These are phyloP conservation scores for Acanthosepion esculentum DNA, from an alignment of 2,888 invertebrate species.

Conservation along the genomic window DNA sequence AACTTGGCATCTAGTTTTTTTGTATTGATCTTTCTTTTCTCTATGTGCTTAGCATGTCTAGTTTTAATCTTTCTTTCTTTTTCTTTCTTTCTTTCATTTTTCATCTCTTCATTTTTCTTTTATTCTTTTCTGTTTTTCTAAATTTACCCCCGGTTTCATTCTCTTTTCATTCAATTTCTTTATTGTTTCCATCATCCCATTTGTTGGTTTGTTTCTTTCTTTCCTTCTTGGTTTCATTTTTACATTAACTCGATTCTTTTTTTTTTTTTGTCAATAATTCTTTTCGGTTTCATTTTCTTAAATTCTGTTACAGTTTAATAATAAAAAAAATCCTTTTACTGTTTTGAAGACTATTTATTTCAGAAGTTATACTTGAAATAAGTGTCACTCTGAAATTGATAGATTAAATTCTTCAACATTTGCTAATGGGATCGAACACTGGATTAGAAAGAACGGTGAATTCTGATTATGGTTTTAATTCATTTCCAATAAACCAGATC, in stretches of 20 bases:
- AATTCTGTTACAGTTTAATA: no score
- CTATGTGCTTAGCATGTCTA: neutral
- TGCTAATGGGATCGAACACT: neutral
- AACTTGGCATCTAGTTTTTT: neutral
- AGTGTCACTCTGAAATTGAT: neutral
- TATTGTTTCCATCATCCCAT: neutral
- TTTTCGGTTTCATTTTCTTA: no score
- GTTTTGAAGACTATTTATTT: neutral
- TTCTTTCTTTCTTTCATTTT: neutral
- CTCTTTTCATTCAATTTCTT: neutral
- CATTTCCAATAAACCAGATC: neutral
- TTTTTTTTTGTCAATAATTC: neutral
- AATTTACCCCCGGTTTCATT: no score
- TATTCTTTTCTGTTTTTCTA: no score
- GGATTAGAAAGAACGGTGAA: neutral
- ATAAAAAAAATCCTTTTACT: neutral
- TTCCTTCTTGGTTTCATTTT: neutral
- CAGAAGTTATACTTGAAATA: no score
- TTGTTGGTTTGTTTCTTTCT: no score
- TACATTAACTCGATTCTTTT: neutral
- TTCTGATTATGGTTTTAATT: neutral
- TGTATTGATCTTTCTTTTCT: neutral
- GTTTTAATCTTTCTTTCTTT: neutral
- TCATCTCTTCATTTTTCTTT: neutral
- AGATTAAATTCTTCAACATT: neutral